These are phyloP conservation scores for Dastarcus helophoroides DNA, from an alignment of 2,888 invertebrate species.

Conservation along the genomic window DNA sequence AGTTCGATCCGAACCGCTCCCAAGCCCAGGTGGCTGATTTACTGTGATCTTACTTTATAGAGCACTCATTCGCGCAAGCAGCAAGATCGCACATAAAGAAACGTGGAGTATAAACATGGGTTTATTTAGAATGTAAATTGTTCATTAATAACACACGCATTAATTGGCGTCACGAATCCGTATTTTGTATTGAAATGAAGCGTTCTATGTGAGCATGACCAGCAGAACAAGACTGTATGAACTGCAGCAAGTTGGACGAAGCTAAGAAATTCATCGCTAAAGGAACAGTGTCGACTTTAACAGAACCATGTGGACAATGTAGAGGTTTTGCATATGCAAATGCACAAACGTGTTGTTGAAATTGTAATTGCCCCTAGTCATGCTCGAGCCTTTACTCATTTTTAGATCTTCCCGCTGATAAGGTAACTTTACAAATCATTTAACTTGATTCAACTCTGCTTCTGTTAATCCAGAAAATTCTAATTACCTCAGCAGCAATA, in stretches of 20 bases:
- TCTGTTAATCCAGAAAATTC: too few species aligned
- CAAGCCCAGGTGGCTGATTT: too few species aligned
- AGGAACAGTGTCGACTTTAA: background rate
- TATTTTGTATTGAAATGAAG: slow-evolving; percentile 10
- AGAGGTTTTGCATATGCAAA: slow-evolving; percentile 1
- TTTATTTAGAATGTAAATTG: slow-evolving; percentile 1
- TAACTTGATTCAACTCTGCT: too few species aligned
- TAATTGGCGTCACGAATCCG: slow-evolving; percentile 3
- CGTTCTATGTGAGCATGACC: slow-evolving; percentile 11
- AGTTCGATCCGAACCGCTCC: too few species aligned
- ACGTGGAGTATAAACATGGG: too few species aligned
- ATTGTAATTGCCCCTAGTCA: slow-evolving; percentile 1
- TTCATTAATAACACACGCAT: slow-evolving; percentile 1
- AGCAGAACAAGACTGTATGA: slow-evolving; percentile 10
- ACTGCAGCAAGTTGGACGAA: slow-evolving; percentile 4
- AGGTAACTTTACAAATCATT: too few species aligned
- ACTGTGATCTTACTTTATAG: too few species aligned
- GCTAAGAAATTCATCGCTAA: slow-evolving; percentile 5
- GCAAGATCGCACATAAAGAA: too few species aligned
- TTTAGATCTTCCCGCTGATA: slow-evolving; percentile 1
- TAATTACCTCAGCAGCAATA: too few species aligned
- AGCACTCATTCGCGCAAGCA: too few species aligned
- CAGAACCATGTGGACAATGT: slow-evolving; percentile 1
- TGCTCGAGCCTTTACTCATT: slow-evolving; percentile 1
- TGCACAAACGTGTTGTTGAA: background rate